A percentile compares a stretch with the other conserved stretches of the same genome.
These are phyloP conservation scores for Channa argus DNA, from an alignment of 2,113 vertebrate genomes.

Conservation along the genomic window DNA sequence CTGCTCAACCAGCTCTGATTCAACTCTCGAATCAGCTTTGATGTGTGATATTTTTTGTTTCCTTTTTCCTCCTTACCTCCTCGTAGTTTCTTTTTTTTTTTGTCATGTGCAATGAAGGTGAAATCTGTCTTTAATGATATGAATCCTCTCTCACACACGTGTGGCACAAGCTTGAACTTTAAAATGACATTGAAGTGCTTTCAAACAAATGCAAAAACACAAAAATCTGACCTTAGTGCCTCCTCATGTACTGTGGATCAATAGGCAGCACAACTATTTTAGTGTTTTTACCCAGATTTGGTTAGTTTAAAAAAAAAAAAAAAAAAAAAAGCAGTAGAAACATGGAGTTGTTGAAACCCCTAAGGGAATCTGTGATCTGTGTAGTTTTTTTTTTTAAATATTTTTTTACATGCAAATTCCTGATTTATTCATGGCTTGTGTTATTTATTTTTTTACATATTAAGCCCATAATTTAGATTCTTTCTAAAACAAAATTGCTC, in stretches of 20 bases:
- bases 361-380: constrained; percentile 24
- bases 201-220: constrained; percentile 69
- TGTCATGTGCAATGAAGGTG: constrained; percentile 75
- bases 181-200: constrained; percentile 50
- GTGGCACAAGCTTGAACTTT: constrained; percentile 52
- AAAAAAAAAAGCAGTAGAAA: no score
- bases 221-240: constrained; percentile 87
- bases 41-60: constrained; percentile 20
- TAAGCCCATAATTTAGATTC: constrained; percentile 11
- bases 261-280: constrained; percentile 24
- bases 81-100: constrained; percentile 6
- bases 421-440: constrained; percentile 11
- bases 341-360: constrained; percentile 31
- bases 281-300: constrained; percentile 31
- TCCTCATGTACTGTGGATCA: constrained; percentile 75
- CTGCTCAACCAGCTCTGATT: constrained; percentile 48
- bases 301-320: no score
- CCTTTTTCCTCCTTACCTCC: constrained; percentile 3
- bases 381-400: background rate
- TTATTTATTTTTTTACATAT: constrained; percentile 13
- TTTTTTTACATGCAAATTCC: constrained; percentile 22
- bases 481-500: constrained; percentile 7
- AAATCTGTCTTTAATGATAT: constrained; percentile 59
- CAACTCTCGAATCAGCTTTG: constrained; percentile 30
- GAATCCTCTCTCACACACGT: constrained; percentile 30